These are phyloP conservation scores for Hypolimnas misippus DNA, from an alignment of 2,888 invertebrate genomes.

Conservation along the genomic window DNA sequence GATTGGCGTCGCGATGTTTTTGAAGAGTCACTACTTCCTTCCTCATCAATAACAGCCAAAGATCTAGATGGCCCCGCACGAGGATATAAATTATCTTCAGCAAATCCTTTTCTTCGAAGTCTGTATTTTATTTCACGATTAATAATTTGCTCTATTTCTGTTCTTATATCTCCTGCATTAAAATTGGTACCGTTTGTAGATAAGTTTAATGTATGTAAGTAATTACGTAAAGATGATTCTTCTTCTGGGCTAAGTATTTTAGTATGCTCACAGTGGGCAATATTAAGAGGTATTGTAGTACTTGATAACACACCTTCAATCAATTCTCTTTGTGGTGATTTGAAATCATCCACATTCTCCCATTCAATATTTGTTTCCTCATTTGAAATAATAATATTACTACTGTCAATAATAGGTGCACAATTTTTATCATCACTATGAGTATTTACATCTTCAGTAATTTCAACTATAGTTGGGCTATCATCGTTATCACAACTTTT, in stretches of 20 bases:
- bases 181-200: slow-evolving; percentile 74
- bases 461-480: slow-evolving; percentile 71
- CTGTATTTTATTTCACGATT: slow-evolving; percentile 74
- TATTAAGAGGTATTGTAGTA: slow-evolving; percentile 69
- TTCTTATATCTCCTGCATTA: slow-evolving; percentile 68
- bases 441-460: slow-evolving; percentile 58
- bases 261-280: slow-evolving; percentile 68
- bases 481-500: slow-evolving; percentile 80
- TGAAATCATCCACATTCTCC: slow-evolving; percentile 78
- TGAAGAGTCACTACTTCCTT: slow-evolving; percentile 87
- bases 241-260: slow-evolving; percentile 82
- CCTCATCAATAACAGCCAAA: slow-evolving; percentile 91
- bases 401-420: slow-evolving; percentile 68
- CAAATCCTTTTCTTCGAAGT: slow-evolving; percentile 68
- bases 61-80: slow-evolving; percentile 86
- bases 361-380: slow-evolving; percentile 86
- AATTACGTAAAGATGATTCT: slow-evolving; percentile 81
- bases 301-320: slow-evolving; percentile 68
- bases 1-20: slow-evolving; percentile 83
- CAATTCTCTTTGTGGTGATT: slow-evolving; percentile 55
- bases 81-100: slow-evolving; percentile 64
- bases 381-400: slow-evolving; percentile 85
- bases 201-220: slow-evolving; percentile 83
- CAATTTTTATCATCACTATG: slow-evolving; percentile 55
- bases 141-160: slow-evolving; percentile 74